Base-by-base conservation (phyloP, 2,888 invertebrate species). In the Ctenicera cuprea region DNA sequence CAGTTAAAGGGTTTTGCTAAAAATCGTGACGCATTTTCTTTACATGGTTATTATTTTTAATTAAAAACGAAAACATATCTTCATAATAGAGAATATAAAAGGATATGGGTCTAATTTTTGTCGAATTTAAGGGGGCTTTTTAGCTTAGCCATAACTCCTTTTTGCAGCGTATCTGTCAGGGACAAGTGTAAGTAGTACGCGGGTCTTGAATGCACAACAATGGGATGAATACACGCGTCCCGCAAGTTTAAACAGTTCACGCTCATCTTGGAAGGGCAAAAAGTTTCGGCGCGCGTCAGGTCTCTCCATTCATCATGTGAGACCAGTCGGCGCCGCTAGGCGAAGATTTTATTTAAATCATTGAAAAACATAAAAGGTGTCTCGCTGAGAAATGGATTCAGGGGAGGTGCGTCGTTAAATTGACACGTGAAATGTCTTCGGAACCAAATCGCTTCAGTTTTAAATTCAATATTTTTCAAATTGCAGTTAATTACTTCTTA, bases 341-440 rank as follows among this genome's bases (percentile, higher is more conserved):
- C 71, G 66, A 65, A 70, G 82, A 82, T 83, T 83, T 83, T 83
- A 85, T 84, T 85, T 83, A 84, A 85, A 85, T 84, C 83, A 83
- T 83, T 83, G 82, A 84, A 83, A 83, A 83, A 83, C 84, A 83
- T 83, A 84, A 83, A 84, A 83, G 82, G 83, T 85, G 84, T 84
- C 83, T 84, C 83, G 80, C 81, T 83, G 82, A 83, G 82, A 82
- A 84, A 85, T 84, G 82, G 82, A 83, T 48, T 48, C 26, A 22
- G 5, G 14, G 54, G 30, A 1, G 54, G 22, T 26, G 54, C 9
- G 9, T 38, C 45, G 41, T 74, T 68, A 52, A 38, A 59, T 71
- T 59, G 59, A 50, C 64, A 45, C 52, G 33, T 64, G 70, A 43
- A 33, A 33, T 20, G 37, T 66, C 37, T n/a, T 65, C 38, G 30